phyloP scores from a whole-genome alignment of 2,888 invertebrate species.

The Standfussiana lucernea region DNA sequence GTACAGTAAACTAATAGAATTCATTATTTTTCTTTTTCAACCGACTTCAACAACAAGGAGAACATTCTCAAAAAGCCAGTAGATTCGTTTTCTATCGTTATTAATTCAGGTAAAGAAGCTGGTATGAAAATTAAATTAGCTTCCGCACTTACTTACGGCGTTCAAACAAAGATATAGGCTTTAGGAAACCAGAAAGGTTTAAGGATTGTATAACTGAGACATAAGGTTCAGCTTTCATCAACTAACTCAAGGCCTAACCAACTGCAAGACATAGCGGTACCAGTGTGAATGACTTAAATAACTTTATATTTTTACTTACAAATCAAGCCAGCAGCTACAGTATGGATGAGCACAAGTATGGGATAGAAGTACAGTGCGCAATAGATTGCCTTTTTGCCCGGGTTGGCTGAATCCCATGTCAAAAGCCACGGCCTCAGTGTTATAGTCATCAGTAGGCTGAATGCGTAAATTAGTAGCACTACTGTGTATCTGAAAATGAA shows the following conservation, averaged over 20 bases:
- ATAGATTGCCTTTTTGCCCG: constrained; percentile 96
- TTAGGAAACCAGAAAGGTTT: neutral
- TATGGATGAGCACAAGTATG: constrained; percentile 95
- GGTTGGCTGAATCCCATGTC: constrained; percentile 91
- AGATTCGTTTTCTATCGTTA: too few relatives aligned
- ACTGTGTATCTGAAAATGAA: constrained; percentile 94
- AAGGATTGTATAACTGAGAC: neutral
- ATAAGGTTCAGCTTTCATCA: neutral
- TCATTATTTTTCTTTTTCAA: too few relatives aligned
- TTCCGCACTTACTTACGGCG: too few relatives aligned
- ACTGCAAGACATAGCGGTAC: neutral
- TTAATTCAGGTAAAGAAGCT: too few relatives aligned
- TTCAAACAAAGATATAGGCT: too few relatives aligned
- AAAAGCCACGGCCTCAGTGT: constrained; percentile 94
- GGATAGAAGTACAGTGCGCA: constrained; percentile 98
- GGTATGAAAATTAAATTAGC: too few relatives aligned
- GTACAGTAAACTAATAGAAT: too few relatives aligned
- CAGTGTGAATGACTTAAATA: neutral
- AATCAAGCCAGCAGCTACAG: constrained; percentile 97
- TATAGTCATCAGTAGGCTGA: constrained; percentile 95
- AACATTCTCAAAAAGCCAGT: too few relatives aligned
- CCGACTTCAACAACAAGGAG: too few relatives aligned
- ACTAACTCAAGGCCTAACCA: neutral
- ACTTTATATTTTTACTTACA: constrained; percentile 92
- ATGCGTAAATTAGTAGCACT: constrained; percentile 96